A percentile compares a stretch with the other conserved stretches of the same genome.
phyloP scores from a whole-genome alignment of 2,888 invertebrate species.

The Taphrorychus bicolor region DNA sequence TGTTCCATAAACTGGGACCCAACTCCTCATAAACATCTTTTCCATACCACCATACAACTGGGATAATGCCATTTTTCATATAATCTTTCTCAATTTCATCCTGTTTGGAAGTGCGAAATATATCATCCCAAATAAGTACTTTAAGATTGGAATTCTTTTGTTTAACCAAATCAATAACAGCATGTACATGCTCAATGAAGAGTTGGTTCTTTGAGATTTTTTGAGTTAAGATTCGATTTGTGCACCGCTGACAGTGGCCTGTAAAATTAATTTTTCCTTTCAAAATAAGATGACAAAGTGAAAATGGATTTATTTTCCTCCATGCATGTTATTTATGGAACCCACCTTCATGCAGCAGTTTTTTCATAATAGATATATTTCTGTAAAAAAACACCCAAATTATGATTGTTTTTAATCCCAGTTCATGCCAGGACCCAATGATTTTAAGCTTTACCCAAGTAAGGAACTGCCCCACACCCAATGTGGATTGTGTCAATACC shows the following conservation, averaged over 20 bases:
- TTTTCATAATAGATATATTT: no score
- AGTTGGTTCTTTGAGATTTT: conserved; percentile 64
- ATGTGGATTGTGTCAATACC: conserved; percentile 68
- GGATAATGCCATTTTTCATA: conserved; percentile 55
- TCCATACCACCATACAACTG: conserved; percentile 76
- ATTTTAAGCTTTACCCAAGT: conserved; percentile 60
- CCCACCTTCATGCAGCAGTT: no score
- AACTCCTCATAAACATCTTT: conserved; percentile 57
- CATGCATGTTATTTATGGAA: no score
- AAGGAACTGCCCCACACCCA: conserved; percentile 84
- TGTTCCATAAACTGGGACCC: conserved; percentile 62
- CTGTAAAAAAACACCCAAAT: no score
- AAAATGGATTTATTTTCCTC: not conserved
- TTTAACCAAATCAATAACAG: conserved; percentile 62
- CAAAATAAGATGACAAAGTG: not conserved
- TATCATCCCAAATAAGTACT: conserved; percentile 84
- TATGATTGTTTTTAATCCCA: no score
- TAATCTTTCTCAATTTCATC: not conserved
- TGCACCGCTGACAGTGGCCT: conserved; percentile 67
- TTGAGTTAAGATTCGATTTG: conserved; percentile 52
- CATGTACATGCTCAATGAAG: conserved; percentile 69
- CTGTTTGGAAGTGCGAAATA: conserved; percentile 67
- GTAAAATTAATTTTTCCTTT: not conserved
- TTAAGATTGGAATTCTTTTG: conserved; percentile 62
- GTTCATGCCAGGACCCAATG: no score